phyloP scores from a whole-genome alignment of 2,888 invertebrate genomes.

The Eupithecia dodoneata region DNA sequence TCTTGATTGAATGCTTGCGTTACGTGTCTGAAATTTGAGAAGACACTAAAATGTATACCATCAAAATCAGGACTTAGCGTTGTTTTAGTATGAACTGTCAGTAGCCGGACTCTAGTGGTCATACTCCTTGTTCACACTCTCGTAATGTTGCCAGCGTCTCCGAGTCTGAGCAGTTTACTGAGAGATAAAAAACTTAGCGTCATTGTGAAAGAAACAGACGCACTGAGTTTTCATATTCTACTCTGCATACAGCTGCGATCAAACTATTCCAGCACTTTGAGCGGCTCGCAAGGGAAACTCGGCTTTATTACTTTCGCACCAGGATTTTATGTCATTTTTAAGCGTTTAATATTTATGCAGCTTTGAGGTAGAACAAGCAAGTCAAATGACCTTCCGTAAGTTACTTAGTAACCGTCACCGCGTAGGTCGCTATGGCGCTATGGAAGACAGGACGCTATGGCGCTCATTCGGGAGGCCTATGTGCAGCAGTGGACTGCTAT shows the following conservation, averaged over 20 bases:
- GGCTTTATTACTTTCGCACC: not conserved
- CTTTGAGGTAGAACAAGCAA: not conserved
- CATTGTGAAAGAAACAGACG: constrained; percentile 52
- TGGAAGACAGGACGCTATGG: too few species aligned
- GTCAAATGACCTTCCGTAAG: not conserved
- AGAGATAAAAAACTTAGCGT: constrained; percentile 52
- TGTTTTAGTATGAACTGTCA: too few species aligned
- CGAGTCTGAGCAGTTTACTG: constrained; percentile 25
- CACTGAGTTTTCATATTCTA: constrained; percentile 52
- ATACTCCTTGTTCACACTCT: not conserved
- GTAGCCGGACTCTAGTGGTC: not conserved
- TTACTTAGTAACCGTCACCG: too few species aligned
- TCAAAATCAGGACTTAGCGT: too few species aligned
- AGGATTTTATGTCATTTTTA: not conserved
- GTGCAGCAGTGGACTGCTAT: too few species aligned
- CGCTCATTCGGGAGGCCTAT: too few species aligned
- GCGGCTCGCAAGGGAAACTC: constrained; percentile 1
- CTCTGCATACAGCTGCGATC: constrained; percentile 39
- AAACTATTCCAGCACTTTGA: constrained; percentile 21
- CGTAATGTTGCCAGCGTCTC: not conserved
- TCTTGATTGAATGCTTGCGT: too few species aligned
- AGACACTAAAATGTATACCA: too few species aligned
- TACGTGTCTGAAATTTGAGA: too few species aligned
- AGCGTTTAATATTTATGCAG: not conserved
- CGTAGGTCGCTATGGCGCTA: too few species aligned